A percentile compares a stretch with the other conserved stretches of the same genome.
Conservation (phyloP, 2,888 invertebrate species). For the Andrena dorsata region DNA sequence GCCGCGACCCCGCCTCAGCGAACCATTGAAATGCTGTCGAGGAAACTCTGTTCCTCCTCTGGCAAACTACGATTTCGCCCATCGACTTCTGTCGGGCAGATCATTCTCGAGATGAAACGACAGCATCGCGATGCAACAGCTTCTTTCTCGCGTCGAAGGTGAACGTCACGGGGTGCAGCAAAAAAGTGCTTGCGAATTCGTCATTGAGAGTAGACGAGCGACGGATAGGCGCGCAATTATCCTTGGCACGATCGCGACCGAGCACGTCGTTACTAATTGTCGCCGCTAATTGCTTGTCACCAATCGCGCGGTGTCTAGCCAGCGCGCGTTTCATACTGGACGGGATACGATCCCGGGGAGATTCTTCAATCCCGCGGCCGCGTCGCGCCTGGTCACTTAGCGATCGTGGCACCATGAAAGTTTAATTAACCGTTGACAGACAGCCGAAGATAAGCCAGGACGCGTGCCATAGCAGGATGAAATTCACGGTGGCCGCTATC, state of each 20-base stretch:
- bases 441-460: background rate
- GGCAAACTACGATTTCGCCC: background rate
- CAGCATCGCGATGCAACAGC: conserved; percentile 14
- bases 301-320: conserved; percentile 40
- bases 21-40: background rate
- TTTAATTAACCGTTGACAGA: background rate
- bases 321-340: conserved; percentile 47
- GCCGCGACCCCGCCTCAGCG: background rate
- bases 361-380: background rate
- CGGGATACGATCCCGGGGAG: conserved; percentile 33
- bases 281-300: conserved; percentile 71
- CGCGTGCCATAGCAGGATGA: background rate
- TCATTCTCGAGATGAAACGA: background rate
- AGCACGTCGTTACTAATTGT: conserved; percentile 68
- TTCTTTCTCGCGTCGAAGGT: conserved; percentile 45
- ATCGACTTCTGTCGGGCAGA: background rate
- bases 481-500: background rate
- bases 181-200: conserved; percentile 62
- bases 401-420: background rate
- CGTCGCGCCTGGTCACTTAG: background rate
- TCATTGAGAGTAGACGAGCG: conserved; percentile 67
- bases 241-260: conserved; percentile 66
- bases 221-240: conserved; percentile 67
- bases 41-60: background rate
- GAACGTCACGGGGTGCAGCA: conserved; percentile 41